phyloP scores from a whole-genome alignment of 2,113 vertebrate genomes.

The Thymallus thymallus region DNA sequence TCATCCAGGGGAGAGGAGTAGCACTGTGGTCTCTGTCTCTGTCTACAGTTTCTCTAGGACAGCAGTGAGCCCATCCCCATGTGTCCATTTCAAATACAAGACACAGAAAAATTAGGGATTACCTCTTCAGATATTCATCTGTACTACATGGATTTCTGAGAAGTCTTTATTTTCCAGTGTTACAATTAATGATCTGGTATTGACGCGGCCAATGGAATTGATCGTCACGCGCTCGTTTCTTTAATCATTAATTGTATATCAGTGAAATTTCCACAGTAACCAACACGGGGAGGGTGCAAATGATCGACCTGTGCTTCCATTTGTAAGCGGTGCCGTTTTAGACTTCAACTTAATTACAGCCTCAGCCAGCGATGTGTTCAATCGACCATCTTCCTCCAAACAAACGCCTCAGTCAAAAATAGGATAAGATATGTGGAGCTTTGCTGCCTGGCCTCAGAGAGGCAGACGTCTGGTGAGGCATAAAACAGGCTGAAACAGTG shows the following conservation, averaged over 20 bases:
- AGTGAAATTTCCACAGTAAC: constrained; percentile 59
- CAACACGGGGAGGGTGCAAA: constrained; percentile 49
- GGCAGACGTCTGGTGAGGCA: constrained; percentile 15
- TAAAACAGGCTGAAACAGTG: constrained; percentile 31
- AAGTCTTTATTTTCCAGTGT: constrained; percentile 33
- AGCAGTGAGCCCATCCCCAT: neutral
- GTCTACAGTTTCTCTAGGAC: neutral
- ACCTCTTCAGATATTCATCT: neutral
- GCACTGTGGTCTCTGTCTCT: neutral
- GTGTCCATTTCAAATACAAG: constrained; percentile 19
- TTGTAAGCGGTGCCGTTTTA: constrained; percentile 68
- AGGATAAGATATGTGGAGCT: neutral
- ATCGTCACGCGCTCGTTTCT: constrained; percentile 66
- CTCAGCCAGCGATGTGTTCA: constrained; percentile 65
- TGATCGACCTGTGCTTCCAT: constrained; percentile 70
- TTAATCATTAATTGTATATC: constrained; percentile 62
- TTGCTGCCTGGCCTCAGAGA: constrained; percentile 19
- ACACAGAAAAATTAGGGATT: constrained; percentile 32
- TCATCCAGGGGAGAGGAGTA: too few species aligned
- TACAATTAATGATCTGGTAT: constrained; percentile 64
- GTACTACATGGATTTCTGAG: constrained; percentile 37
- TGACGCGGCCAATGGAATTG: constrained; percentile 62
- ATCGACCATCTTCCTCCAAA: constrained; percentile 55
- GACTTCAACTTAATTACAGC: constrained; percentile 81
- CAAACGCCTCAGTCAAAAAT: constrained; percentile 56